Evolutionary conservation across 2,888 invertebrate genomes (phyloP), one percentile per base, ranked within the genome.

Genomic region (Anthophora plumipes): DNA sequence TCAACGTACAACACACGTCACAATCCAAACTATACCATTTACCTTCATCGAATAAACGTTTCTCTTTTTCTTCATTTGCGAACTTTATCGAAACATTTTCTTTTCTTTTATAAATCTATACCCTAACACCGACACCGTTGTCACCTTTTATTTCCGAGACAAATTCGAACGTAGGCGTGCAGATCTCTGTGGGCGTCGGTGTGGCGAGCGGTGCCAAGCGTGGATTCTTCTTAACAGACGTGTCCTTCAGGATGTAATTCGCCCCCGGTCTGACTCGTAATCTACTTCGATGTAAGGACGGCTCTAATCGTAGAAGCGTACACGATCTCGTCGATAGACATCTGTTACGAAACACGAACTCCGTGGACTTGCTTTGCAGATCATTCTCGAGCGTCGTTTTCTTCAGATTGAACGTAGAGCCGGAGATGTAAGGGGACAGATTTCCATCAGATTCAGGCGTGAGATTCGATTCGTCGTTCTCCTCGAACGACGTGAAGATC

Each of bases 401-500:
- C 46, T 84, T 85, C 46, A 92, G 88, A 87, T 91, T 92, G 39
- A 90, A 89, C 31, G 90, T 92, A 2, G 92, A 91, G 11, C 89
- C 88, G 9, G 92, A 91, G 55, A 82, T 66, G 77, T 59, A 79
- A 25, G 69, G 63, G 8, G 68, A 69, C 41, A 64, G 8, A 7
- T 76, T 52, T 1, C 59, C 63, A 8, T 76, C 78, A 5, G 74
- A 73, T 0, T 76, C 74, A 0, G 78, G 80, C 11, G 73, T 77
- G 31, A 74, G 68, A 41, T 48, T 69, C 20, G 71, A 68, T 66
- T 86, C 79, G 59, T 91, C 91, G 25, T 88, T 86, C 43, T 92
- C 92, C 31, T 93, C 92, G 77, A 93, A 91, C 1, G 92, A 93
- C 64, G 92, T 90, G 75, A 91, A 92, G 14, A 90, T 89, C 67